Evolutionary conservation across 2,113 vertebrate genomes (phyloP), one percentile per base, ranked within the genome.

Genomic region (Misgurnus anguillicaudatus): DNA sequence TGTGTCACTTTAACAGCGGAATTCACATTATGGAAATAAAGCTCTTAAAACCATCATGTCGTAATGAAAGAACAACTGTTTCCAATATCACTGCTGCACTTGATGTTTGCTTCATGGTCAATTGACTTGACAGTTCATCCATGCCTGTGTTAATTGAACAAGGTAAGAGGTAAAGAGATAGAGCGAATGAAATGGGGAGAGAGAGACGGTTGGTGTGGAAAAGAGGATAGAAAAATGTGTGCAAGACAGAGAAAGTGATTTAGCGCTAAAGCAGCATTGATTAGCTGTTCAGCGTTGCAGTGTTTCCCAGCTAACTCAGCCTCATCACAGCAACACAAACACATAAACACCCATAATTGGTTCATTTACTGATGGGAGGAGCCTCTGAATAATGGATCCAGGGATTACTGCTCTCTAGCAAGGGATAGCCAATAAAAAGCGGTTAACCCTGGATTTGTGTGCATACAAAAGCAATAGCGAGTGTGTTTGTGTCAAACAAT

Each of bases 261-360:
- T 78, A 78, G 57, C 85, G 86, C 87, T 75, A 86, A 80, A 87
- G 86, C 85, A 84, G 87, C 88, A 90, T 91, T 91, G 92, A 93
- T 92, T 91, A 89, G 90, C 80, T 85, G 85, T 85, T 82, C 85
- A 89, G 86, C 73, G 74, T 77, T 83, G 90, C 88, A 87, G 87
- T 90, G 89, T 88, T 91, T 93, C 89, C 90, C 89, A 84, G 88
- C 83, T 86, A 87, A 88, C 86, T 89, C 85, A 85, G 81, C 82
- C 70, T 62, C 90, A 89, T 91, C 89, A 87, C 88, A 87, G 88
- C 88, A 65, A 57, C 87, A 88, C 86, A 90, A 55, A 64, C 88
- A 88, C 86, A 90, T 92, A 92, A 92, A 91, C 90, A 91, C 89
- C 90, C 86, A 90, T 90, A 92, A 91, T 90, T 91, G 87, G 88